Base-by-base conservation (phyloP, 2,113 vertebrate species). In the Boleophthalmus pectinirostris region DNA sequence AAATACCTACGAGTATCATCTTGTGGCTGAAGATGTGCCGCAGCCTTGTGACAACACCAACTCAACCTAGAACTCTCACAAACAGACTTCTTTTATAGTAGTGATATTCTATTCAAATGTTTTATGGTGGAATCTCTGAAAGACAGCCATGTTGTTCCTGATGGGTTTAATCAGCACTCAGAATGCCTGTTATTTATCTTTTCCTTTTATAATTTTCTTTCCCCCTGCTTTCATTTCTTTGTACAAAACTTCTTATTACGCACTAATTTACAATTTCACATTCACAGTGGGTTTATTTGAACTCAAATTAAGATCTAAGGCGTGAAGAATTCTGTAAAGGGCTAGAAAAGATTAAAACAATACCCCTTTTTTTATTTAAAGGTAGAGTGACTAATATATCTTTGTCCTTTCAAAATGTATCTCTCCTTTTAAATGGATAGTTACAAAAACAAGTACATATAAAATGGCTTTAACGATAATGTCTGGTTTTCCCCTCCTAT, bases 51-150 rank as follows among this genome's bases (percentile, higher is more conserved):
- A 81, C 72, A 64, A 90, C 69, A 54, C 82, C 82, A 80, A 69
- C 74, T 49, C 72, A 84, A 87, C 72, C 75, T 53, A 77, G 70
- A 20, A 82, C 78, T 80, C 16, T 70, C 49, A 78, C 80, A 72
- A 21, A 73, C 74, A 76, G 72, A 83, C 88, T 90, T 88, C 70
- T 93, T 93, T 93, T 91, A 78, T 85, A 93, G 75, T 83, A 86
- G 89, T 87, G 85, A 88, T 90, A 90, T 92, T 91, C 85, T 87
- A 88, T 87, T 84, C 73, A 86, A 87, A 77, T 60, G 77, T 91
- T 92, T 91, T 85, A 86, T 73, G 81, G 86, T 80, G 79, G 73
- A 81, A 83, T 91, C 89, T 91, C 87, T 88, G 88, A 85, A 90
- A 88, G 90, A 84, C 87, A 88, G 81, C 73, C 70, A 81, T 85